Conservation (phyloP, 2,113 vertebrate species). For the Sakesphorus luctuosus region DNA sequence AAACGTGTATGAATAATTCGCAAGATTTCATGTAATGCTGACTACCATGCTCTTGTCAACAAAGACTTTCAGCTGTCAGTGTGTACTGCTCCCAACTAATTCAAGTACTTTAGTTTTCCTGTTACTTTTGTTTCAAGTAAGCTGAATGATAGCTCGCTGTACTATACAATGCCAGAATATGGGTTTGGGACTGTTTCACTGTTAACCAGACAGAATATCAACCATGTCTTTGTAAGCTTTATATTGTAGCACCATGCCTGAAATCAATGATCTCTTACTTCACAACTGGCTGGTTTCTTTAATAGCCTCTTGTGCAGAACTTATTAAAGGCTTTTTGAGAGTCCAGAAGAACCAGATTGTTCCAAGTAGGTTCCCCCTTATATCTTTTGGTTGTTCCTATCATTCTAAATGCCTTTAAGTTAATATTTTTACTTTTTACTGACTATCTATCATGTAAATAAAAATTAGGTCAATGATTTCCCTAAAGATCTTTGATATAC, state of each 20-base stretch:
- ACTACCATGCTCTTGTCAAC: background rate
- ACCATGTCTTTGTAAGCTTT: background rate
- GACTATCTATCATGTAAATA: slow-evolving; percentile 35
- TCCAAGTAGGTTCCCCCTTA: background rate
- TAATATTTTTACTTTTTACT: slow-evolving; percentile 46
- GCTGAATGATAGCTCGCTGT: background rate
- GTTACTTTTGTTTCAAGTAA: background rate
- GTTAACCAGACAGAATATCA: background rate
- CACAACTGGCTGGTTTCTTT: background rate
- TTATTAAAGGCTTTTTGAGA: background rate
- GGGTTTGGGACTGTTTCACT: background rate
- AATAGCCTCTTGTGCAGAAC: background rate
- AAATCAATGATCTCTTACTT: background rate
- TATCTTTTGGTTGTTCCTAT: background rate
- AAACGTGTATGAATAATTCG: background rate
- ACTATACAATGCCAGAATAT: background rate
- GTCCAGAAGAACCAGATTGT: background rate
- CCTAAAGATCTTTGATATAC: slow-evolving; percentile 32
- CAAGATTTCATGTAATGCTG: background rate
- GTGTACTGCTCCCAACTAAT: background rate
- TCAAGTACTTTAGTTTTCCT: background rate
- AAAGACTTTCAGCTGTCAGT: background rate
- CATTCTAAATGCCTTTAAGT: slow-evolving; percentile 53
- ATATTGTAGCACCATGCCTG: background rate
- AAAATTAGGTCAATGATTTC: background rate